Conservation (phyloP, 1,140 invertebrate species). For the Schmidtea mediterranea region DNA sequence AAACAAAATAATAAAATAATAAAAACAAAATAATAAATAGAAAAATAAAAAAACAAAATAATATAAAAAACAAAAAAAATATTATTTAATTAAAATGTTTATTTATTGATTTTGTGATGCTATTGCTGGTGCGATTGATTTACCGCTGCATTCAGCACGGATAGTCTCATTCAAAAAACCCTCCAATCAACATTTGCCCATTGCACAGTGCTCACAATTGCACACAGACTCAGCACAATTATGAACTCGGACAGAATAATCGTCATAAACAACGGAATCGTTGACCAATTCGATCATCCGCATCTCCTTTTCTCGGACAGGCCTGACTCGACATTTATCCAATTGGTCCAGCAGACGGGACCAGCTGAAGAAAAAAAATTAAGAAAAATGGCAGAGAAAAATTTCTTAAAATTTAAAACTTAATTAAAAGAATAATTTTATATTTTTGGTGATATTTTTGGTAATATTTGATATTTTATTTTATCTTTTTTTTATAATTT, state of each 20-base stretch:
- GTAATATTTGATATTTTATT: too few relatives aligned
- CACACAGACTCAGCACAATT: slow-evolving; percentile 22
- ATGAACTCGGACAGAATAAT: slow-evolving; percentile 32
- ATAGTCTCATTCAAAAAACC: slow-evolving; percentile 17
- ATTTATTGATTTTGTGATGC: too few relatives aligned
- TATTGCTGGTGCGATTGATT: too few relatives aligned
- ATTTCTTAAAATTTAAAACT: too few relatives aligned
- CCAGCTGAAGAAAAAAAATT: too few relatives aligned
- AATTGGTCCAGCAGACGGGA: too few relatives aligned
- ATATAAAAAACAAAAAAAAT: not conserved
- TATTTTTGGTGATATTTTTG: too few relatives aligned
- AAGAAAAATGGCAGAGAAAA: too few relatives aligned
- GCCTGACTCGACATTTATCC: too few relatives aligned
- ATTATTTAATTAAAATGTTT: not conserved
- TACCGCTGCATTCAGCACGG: slow-evolving; percentile 10
- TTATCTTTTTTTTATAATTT: too few relatives aligned
- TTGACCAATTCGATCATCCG: not conserved
- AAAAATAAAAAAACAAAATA: not conserved
- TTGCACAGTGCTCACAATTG: slow-evolving; percentile 20
- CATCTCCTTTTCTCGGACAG: not conserved
- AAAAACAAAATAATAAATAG: not conserved
- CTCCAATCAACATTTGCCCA: slow-evolving; percentile 14
- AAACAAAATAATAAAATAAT: too few relatives aligned
- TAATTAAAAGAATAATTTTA: too few relatives aligned
- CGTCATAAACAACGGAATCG: not conserved